Evolutionary conservation across 2,888 invertebrate genomes (phyloP), one percentile per base, ranked within the genome.

Genomic region (Nudaria mundana): DNA sequence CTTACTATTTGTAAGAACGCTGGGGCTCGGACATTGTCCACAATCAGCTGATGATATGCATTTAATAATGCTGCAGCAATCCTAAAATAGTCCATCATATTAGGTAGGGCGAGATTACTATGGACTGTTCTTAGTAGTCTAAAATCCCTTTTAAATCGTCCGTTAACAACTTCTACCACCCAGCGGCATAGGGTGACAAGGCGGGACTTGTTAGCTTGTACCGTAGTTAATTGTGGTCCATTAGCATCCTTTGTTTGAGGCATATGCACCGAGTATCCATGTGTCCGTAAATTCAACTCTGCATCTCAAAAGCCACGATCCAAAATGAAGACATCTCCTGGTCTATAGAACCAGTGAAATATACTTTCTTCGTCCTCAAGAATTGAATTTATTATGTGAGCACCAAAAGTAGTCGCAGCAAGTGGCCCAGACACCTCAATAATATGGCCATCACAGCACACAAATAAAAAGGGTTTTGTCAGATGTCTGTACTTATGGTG

Each of bases 61-160:
- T n/a, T n/a, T n/a, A n/a, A n/a, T n/a, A n/a, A 5, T 12, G 14
- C n/a, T 14, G 4, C 14, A n/a, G 7, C 28, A 14, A 28, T 14
- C 14, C 28, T 28, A 28, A 14, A 28, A 15, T 28, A 8, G 1
- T 12, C 3, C 7, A 13, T 7, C 13, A 8, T 14, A 7, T 7
- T 12, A 0, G 30, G 24, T 15, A 41, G 30, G 29, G 3, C 22
- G 15, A 23, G 26, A 13, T 6, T 29, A 7, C 31, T 6, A n/a
- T 33, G 26, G 8, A 37, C 22, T 13, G 20, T 30, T 20, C 40
- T 15, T 48, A 41, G n/a, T 11, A 51, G 29, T 14, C 53, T 58
- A 40, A 55, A 51, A 52, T 45, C 44, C 52, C 37, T 22, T 50
- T 44, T 26, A 33, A 37, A 22, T 7, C 22, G 4, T 22, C 22